Evolutionary conservation across 1,140 invertebrate species (phyloP), one percentile per base, ranked within the genome.

Genomic region (Delia radicum): DNA sequence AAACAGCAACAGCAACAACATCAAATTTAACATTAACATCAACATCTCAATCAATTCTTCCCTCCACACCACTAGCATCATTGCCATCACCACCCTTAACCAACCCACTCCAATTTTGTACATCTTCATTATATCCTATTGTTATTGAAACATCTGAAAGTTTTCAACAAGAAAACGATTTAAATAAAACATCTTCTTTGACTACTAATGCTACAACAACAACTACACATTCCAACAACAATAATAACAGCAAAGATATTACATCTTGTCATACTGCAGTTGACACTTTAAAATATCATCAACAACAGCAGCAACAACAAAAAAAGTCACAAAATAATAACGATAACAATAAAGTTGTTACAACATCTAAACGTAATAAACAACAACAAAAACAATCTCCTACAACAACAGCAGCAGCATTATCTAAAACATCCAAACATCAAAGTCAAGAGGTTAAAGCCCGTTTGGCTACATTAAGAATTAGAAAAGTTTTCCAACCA

Each of bases 81-180:
- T 67, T 67, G 15, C 13, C 63, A 18, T 31, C 63, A 18, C n/a
- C n/a, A n/a, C n/a, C n/a, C n/a, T n/a, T n/a, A n/a, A n/a, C n/a
- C n/a, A n/a, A n/a, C n/a, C n/a, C n/a, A n/a, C n/a, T n/a, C 63
- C 28, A 67, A 29, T 18, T n/a, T 29, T 18, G 13, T 3, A 2
- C 37, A 69, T 69, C 65, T 24, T 33, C 65, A 8, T 24, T 69
- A 26, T 69, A 69, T 37, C 65, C 65, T 29, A 69, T 69, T 69
- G 65, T 73, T 73, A 73, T 73, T 55, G 71, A 73, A 73, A 73
- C 46, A 28, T 28, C 46, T 48, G 71, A 73, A 73, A 46, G 12
- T 48, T 73, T 73, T 7, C 42, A 27, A 7, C 31, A 42, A 21
- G 48, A 55, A 10, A 21, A 55, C n/a, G 18, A 55, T 21, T 24